Evolutionary conservation across 2,113 vertebrate species (phyloP), one percentile per base, ranked within the genome.

Genomic region (Coptodon rendalli): DNA sequence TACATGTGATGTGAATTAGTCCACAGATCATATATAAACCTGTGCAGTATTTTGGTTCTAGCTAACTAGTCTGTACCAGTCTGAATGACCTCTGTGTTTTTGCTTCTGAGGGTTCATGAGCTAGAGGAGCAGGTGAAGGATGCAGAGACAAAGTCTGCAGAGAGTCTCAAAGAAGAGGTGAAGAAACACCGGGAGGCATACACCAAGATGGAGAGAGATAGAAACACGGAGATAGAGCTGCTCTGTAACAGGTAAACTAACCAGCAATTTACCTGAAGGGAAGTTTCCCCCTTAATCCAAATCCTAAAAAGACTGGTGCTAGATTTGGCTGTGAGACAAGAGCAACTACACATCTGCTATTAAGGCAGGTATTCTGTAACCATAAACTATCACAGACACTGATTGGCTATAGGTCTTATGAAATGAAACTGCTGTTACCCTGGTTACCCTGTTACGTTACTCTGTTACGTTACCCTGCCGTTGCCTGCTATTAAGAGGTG

Each of bases 121-220:
- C 95, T 99, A 85, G 99, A 99, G 95, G 99, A 99, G 93, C 97
- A 99, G 91, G 91, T 99, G 95, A 99, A 98, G 93, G 99, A 99
- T 73, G 97, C 98, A 80, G 98, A 99, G 95, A 94, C 96, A 2
- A 96, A 94, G n/a, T 97, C 98, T 0, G 97, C 98, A 88, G 98
- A 99, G 95, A 95, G 92, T 2, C 93, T 99, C 87, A 97, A 98
- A 86, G 98, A 99, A 34, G 97, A 99, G 90, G 93, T 95, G n/a
- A 97, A 97, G 92, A 96, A 98, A 54, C 98, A 99, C 63, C 92
- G 97, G 1, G 98, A 99, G 87, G 95, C 95, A 53, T 98, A 97
- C 91, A 95, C 86, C 93, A 98, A 98, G 91, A 97, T 98, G 90
- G 97, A 98, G 93, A 95, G 97, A 85, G 98, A 99, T 82, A 97